These are phyloP conservation scores for Ooceraea biroi DNA, from an alignment of 1,140 invertebrate genomes.

Conservation along the genomic window DNA sequence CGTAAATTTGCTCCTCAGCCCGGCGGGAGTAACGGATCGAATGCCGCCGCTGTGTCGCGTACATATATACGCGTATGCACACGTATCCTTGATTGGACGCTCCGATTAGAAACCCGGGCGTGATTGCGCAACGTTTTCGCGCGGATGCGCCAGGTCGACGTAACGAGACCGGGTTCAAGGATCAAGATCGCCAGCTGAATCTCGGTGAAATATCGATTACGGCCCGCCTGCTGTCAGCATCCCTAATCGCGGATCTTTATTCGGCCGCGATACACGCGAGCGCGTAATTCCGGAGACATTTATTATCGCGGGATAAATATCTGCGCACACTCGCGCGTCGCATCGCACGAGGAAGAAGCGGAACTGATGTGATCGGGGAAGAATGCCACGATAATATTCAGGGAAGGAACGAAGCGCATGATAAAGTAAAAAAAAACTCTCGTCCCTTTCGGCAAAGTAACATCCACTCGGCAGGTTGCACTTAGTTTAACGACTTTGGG, in stretches of 20 bases:
- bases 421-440: conserved; percentile 12
- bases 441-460: conserved; percentile 64
- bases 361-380: not conserved
- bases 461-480: conserved; percentile 31
- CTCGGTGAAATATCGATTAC: not conserved
- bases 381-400: conserved; percentile 54
- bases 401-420: conserved; percentile 46
- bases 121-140: conserved; percentile 55
- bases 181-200: not conserved
- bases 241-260: conserved; percentile 19
- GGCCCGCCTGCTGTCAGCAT: not conserved
- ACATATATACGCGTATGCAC: too few species aligned
- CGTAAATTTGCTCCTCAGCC: conserved; percentile 56
- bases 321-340: not conserved
- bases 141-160: not conserved
- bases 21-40: conserved; percentile 67
- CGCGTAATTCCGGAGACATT: not conserved
- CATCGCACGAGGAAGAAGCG: not conserved
- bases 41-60: conserved; percentile 31
- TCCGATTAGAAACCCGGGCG: conserved; percentile 39
- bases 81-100: not conserved
- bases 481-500: conserved; percentile 65
- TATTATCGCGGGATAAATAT: not conserved
- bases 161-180: conserved; percentile 39
- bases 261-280: not conserved